Evolutionary conservation across 1,140 invertebrate genomes (phyloP), one percentile per base, ranked within the genome.

Genomic region (Wiebesia pumilae): DNA sequence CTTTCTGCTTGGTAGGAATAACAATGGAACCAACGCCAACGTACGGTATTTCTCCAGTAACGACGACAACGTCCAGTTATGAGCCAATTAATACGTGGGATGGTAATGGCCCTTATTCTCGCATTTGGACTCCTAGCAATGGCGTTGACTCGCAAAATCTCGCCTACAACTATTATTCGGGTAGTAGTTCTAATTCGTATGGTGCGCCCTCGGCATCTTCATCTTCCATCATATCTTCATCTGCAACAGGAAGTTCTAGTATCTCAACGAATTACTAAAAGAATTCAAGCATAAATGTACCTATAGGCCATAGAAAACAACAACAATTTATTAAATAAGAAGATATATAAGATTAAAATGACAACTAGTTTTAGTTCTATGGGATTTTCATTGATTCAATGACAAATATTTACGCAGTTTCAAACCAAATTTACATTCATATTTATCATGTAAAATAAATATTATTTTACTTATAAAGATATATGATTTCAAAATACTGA

Each of bases 111-210:
- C 96, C 96, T 2, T 97, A 97, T 91, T 95, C 96, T 24, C 94
- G 97, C 88, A 95, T 96, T 2, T 97, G 96, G 96, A 96, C 96
- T 87, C 94, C 95, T 2, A 90, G 88, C 86, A 93, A 92, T 88
- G 87, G 91, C 80, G 89, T 92, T 58, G 92, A 94, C 71, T 92
- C 94, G 0, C 96, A 97, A 88, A 96, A 96, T 88, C 92, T 97
- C 67, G 97, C 97, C 69, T 97, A 97, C 92, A 97, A 95, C 90
- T 96, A 96, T 7, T 97, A 97, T 92, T 96, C 96, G 88, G 90
- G 92, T 86, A 91, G 90, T 67, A 91, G 89, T 9, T 91, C 88
- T 43, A 91, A 91, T 3, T 95, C 95, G 89, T 71, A 47, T 24
- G 90, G 92, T 7, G 87, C 91, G 47, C 88, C 90, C 6, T 94